These are phyloP conservation scores for Salarias fasciatus DNA, from an alignment of 2,797 vertebrate species.

Conservation along the genomic window DNA sequence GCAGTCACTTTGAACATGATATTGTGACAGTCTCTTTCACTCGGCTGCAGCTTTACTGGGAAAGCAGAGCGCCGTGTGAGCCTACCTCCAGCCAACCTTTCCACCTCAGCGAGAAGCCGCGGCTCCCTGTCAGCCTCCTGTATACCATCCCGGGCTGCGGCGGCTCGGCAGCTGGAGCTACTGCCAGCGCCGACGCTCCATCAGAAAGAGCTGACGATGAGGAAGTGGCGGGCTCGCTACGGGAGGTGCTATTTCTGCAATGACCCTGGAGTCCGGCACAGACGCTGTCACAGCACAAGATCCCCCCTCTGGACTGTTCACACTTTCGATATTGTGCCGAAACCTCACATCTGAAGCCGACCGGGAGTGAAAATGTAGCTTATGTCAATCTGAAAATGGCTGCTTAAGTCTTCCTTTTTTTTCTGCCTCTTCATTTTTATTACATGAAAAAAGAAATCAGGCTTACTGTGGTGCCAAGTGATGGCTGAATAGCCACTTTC, in stretches of 20 bases:
- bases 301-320: constrained; percentile 11
- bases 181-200: constrained; percentile 41
- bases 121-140: constrained; percentile 84
- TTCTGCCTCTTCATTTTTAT: background rate
- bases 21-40: constrained; percentile 45
- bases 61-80: constrained; percentile 25
- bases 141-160: constrained; percentile 83
- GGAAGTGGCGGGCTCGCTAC: constrained; percentile 65
- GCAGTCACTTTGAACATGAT: constrained; percentile 35
- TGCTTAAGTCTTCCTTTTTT: too few relatives aligned
- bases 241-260: constrained; percentile 73
- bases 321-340: constrained; percentile 11
- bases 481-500: background rate
- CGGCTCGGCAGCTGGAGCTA: constrained; percentile 46
- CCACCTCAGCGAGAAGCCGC: constrained; percentile 86
- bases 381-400: background rate
- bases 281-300: constrained; percentile 43
- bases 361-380: background rate
- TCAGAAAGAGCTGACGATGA: constrained; percentile 56
- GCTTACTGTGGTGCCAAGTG: background rate
- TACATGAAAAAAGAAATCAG: background rate
- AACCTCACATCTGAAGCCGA: background rate
- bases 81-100: constrained; percentile 88
- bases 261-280: constrained; percentile 24
- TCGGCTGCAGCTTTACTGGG: constrained; percentile 11